Conservation (phyloP, 1,140 invertebrate genomes). For the Holotrichia oblita region DNA sequence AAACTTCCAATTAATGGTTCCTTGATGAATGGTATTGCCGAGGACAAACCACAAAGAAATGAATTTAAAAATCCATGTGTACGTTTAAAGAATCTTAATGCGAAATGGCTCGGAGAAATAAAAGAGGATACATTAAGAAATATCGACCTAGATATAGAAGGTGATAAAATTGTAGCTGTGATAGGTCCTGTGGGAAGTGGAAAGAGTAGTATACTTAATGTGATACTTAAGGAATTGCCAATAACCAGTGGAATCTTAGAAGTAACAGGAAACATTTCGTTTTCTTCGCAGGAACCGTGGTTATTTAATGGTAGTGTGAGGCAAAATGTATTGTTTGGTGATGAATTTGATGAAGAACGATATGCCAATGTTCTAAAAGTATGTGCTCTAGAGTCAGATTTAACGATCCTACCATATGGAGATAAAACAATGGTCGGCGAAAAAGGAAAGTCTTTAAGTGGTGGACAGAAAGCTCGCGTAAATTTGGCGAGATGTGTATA, state of each 20-base stretch:
- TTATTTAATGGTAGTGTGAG: conserved; percentile 69
- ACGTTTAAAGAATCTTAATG: conserved; percentile 51
- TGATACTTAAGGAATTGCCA: conserved; percentile 78
- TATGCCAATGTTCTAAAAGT: conserved; percentile 73
- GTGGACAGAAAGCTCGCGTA: conserved; percentile 84
- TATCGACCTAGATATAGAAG: conserved; percentile 51
- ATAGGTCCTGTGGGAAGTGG: conserved; percentile 86
- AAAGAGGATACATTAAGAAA: conserved; percentile 54
- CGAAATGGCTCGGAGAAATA: conserved; percentile 53
- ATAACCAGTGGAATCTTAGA: conserved; percentile 68
- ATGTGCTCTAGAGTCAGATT: conserved; percentile 74
- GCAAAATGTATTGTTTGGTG: conserved; percentile 75
- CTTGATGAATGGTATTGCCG: conserved; percentile 37
- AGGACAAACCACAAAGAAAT: conserved; percentile 36
- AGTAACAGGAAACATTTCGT: conserved; percentile 78
- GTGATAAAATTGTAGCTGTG: conserved; percentile 72
- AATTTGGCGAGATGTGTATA: conserved; percentile 73
- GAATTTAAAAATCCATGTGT: conserved; percentile 46
- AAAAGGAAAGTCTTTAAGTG: conserved; percentile 75
- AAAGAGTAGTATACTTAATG: conserved; percentile 80
- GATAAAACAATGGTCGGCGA: conserved; percentile 86
- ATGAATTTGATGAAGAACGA: conserved; percentile 59
- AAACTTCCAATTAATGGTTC: conserved; percentile 9
- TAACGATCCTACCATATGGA: conserved; percentile 75
- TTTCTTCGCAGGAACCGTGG: conserved; percentile 84